Evolutionary conservation across 2,888 invertebrate species (phyloP).

Genomic region (Epistrophe grossulariae): DNA sequence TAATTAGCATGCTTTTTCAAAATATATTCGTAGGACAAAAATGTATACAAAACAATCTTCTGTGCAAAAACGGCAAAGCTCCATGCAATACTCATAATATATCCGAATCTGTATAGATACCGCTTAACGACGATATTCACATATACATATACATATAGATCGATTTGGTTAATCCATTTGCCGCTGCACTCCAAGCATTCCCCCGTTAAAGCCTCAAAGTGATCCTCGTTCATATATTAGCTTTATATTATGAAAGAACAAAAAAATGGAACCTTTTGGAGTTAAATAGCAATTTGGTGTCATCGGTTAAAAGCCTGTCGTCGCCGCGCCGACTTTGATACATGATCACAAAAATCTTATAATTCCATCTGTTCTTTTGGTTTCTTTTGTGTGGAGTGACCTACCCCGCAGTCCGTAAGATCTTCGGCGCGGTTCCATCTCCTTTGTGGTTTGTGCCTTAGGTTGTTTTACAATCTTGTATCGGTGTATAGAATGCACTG

Average conservation of each 20-base stretch:
- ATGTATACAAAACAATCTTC: constrained; percentile 1
- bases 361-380: constrained; percentile 73
- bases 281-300: constrained; percentile 78
- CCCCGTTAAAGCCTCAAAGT: constrained; percentile 17
- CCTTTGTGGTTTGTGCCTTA: constrained; percentile 59
- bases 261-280: constrained; percentile 55
- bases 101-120: not conserved
- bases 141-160: not conserved
- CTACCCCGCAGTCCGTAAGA: not conserved
- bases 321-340: constrained; percentile 76
- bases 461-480: constrained; percentile 70
- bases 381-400: constrained; percentile 30
- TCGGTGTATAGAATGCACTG: constrained; percentile 63
- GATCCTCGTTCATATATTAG: constrained; percentile 22
- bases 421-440: constrained; percentile 21
- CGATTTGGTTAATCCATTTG: constrained; percentile 71
- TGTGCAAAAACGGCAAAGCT: constrained; percentile 35
- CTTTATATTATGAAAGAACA: constrained; percentile 34
- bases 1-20: constrained; percentile 43
- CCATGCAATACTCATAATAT: not conserved
- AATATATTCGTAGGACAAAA: not conserved
- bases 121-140: not conserved
- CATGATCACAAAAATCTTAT: constrained; percentile 77
- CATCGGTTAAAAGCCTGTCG: constrained; percentile 78
- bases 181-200: constrained; percentile 37